phyloP scores from a whole-genome alignment of 2,797 vertebrate genomes.

The Rhincodon typus region DNA sequence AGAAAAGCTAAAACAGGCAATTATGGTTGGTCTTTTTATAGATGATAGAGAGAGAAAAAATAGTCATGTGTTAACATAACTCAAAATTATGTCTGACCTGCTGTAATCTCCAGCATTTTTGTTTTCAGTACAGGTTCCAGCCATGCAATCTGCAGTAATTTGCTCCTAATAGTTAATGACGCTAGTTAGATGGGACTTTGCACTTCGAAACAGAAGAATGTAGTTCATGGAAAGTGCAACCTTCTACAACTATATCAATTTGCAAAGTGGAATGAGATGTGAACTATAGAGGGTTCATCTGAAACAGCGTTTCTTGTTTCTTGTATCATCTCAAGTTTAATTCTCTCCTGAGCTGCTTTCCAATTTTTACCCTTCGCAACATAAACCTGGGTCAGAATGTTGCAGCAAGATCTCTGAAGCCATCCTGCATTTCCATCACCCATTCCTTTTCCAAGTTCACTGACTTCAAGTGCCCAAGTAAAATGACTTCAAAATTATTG shows the following conservation, averaged over 20 bases:
- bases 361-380: background rate
- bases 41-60: background rate
- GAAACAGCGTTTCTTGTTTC: background rate
- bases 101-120: no score
- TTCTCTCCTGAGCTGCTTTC: background rate
- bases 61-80: background rate
- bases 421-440: background rate
- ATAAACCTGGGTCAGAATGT: background rate
- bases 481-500: background rate
- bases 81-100: no score
- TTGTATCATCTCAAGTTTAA: background rate
- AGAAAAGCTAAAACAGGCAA: background rate
- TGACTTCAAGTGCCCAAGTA: background rate
- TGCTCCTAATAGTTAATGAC: no score
- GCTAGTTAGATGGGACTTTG: no score
- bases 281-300: background rate
- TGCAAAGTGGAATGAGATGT: background rate
- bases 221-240: background rate
- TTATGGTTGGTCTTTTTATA: background rate
- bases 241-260: background rate
- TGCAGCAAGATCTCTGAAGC: background rate
- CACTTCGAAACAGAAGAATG: no score
- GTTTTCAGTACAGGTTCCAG: no score
- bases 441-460: no score
- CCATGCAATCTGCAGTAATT: no score